phyloP scores from a whole-genome alignment of 2,113 vertebrate genomes.

The Varanus salvator region DNA sequence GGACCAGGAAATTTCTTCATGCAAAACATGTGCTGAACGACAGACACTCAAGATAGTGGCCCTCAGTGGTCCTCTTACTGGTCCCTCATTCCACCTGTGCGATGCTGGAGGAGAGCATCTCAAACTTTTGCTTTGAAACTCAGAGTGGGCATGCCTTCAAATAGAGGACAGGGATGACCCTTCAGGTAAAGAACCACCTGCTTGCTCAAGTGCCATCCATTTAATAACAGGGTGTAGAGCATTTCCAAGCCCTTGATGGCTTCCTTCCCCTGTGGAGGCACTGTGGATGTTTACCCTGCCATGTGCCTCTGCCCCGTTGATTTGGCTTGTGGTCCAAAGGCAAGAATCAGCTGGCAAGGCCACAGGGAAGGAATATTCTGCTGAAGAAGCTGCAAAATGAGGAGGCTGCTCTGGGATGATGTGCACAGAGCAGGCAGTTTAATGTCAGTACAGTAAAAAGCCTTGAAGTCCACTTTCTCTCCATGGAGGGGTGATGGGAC shows the following conservation, averaged over 20 bases:
- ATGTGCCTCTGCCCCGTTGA: too few species aligned
- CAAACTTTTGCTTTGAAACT: neutral
- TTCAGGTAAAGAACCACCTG: neutral
- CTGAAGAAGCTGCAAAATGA: neutral
- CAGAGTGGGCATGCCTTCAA: too few species aligned
- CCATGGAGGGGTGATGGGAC: neutral
- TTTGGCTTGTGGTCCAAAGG: too few species aligned
- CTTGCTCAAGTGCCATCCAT: neutral
- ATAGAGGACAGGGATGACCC: too few species aligned
- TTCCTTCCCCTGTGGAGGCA: neutral
- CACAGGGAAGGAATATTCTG: neutral
- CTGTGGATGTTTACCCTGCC: neutral
- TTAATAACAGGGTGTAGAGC: neutral
- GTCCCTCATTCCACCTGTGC: neutral
- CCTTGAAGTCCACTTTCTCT: neutral
- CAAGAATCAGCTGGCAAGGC: neutral
- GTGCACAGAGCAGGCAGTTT: too few species aligned
- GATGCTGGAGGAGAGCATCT: neutral
- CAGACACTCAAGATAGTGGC: neutral
- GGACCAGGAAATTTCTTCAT: too few species aligned
- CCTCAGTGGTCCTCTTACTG: too few species aligned
- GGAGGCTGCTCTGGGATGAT: too few species aligned
- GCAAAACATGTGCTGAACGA: too few species aligned
- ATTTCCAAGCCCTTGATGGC: neutral
- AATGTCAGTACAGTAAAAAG: neutral